Base-by-base conservation (phyloP, 1,140 invertebrate species). In the Bradysia coprophila region DNA sequence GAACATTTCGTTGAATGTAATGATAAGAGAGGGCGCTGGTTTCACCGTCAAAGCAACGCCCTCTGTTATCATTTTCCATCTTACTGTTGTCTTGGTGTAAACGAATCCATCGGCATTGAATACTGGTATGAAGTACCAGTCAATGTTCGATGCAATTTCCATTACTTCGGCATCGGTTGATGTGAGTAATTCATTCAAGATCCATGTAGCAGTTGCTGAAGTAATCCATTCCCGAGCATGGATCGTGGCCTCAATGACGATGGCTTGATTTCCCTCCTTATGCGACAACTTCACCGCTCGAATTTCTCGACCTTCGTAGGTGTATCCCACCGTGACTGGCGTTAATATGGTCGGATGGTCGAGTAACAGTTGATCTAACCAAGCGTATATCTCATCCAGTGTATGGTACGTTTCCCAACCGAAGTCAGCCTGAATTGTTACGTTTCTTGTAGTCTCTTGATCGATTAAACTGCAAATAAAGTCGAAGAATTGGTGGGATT, bases 41-140 rank as follows among this genome's bases (percentile, higher is more conserved):
- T 15, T 34, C 8, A 8, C 28, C n/a, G 28, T 31, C 8, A n/a
- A n/a, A 31, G n/a, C 8, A 8, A 31, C n/a, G n/a, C 8, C 8
- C 8, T 31, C n/a, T 9, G n/a, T 9, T 31, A n/a, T n/a, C n/a
- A 31, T 31, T 31, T 9, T 10, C 42, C 3, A 3, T 49, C 51
- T 64, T 54, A 71, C 67, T 1, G 3, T 49, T 0, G 49, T 52
- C 40, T 69, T 65, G 2, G 71, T 66, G n/a, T 67, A 76, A 11
- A 60, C 68, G 47, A 76, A 79, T 33, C 78, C 78, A 54, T 82
- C 78, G 8, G 78, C 76, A 53, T 76, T 76, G 20, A 65, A 48
- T 0, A 61, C 51, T 0, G 73, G 73, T 38, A 76, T 59, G n/a
- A 76, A 60, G 49, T 73, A n/a, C n/a, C n/a, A n/a, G n/a, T n/a